Base-by-base conservation (phyloP, 2,888 invertebrate species). In the Ferrisia virgata region DNA sequence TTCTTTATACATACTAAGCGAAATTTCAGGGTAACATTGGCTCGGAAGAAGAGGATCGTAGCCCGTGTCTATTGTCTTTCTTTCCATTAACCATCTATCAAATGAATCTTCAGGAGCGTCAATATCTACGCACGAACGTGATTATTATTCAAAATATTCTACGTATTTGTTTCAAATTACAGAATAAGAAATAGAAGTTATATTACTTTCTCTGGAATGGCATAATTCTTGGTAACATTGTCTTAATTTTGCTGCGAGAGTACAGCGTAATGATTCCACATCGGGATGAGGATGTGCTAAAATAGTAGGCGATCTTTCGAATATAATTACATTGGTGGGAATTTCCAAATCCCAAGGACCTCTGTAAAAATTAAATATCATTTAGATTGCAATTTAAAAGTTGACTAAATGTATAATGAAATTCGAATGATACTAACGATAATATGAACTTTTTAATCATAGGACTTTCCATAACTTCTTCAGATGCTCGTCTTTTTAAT, bases 91-190 rank as follows among this genome's bases (percentile, higher is more conserved):
- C 98, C 98, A 99, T 79, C 96, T 92, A 89, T 97, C 97, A 88
- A 98, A 97, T 0, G 98, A 98, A 89, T 98, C 98, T 87, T 95
- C 94, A 0, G 98, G 98, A 9, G 97, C 96, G 90, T 98, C 97
- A 87, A 98, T 97, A 76, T 90, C 91, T 91, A 87, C 3, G 85
- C 9, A 82, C 43, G 58, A 84, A 76, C 11, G n/a, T 31, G 36
- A 81, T 82, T 13, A 28, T 9, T n/a, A 15, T 43, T 82, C 1
- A 84, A 39, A 31, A 9, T 9, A 15, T 64, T 6, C 1, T 22
- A 47, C 4, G 28, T 8, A 4, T 18, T 13, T 69, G 11, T 33
- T 25, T 28, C 18, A 22, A 47, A 84, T 39, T 33, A 82, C 36
- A 9, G 39, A 22, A n/a, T n/a, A n/a, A n/a, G n/a, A n/a, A n/a